phyloP scores from a whole-genome alignment of 2,888 invertebrate species.

The Zygothrica quintamaculata region DNA sequence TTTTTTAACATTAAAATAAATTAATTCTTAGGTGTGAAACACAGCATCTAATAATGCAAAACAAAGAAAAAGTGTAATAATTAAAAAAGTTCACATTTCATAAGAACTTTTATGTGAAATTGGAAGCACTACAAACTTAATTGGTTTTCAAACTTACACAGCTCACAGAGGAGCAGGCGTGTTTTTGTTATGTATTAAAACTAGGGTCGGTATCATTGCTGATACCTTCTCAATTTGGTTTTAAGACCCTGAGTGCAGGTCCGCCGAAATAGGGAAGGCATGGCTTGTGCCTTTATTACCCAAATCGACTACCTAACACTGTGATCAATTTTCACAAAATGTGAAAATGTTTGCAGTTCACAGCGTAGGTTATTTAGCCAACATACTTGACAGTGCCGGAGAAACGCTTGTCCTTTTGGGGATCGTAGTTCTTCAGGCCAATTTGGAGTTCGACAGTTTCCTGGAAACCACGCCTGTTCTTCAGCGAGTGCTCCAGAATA shows the following conservation, averaged over 20 bases:
- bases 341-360: constrained; percentile 8
- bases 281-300: not conserved
- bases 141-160: constrained; percentile 64
- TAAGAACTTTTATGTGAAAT: too few relatives aligned
- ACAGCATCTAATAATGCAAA: too few relatives aligned
- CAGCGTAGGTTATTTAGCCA: constrained; percentile 80
- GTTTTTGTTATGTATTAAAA: constrained; percentile 24
- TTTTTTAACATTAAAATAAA: too few relatives aligned
- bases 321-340: constrained; percentile 18
- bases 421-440: constrained; percentile 99
- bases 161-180: constrained; percentile 57
- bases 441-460: constrained; percentile 99
- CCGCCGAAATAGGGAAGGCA: constrained; percentile 87
- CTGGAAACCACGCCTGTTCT: constrained; percentile 96
- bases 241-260: constrained; percentile 99
- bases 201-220: constrained; percentile 53
- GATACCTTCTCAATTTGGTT: constrained; percentile 93
- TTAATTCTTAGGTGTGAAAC: too few relatives aligned
- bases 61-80: too few relatives aligned
- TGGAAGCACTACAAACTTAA: not conserved
- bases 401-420: constrained; percentile 99
- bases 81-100: too few relatives aligned
- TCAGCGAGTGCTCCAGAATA: constrained; percentile 90
- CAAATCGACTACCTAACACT: constrained; percentile 87
- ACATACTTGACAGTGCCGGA: constrained; percentile 99